Evolutionary conservation across 2,888 invertebrate species (phyloP).

Genomic region (Hedya salicella): DNA sequence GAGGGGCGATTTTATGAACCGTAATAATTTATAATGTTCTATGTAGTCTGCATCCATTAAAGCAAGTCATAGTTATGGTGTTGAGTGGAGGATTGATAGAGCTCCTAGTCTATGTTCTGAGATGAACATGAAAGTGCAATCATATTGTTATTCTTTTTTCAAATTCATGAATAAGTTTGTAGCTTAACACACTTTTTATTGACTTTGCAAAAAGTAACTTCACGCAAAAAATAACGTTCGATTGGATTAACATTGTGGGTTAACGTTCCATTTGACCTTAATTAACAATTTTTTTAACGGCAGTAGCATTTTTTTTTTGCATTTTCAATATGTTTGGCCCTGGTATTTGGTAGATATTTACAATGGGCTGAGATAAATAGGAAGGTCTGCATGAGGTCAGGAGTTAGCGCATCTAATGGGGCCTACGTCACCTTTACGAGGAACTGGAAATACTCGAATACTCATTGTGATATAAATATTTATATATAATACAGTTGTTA

Average conservation of each 20-base stretch:
- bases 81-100: neutral
- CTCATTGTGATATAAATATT: constrained; percentile 13
- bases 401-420: constrained; percentile 41
- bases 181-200: too few species aligned
- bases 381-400: constrained; percentile 39
- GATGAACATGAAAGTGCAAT: too few species aligned
- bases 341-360: constrained; percentile 30
- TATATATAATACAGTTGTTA: neutral
- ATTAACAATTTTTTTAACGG: constrained; percentile 24
- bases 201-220: neutral
- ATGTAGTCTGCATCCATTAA: too few species aligned
- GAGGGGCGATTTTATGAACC: neutral
- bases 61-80: neutral
- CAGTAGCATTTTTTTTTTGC: constrained; percentile 14
- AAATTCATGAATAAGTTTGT: too few species aligned
- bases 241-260: constrained; percentile 5
- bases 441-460: constrained; percentile 30
- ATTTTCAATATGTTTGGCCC: constrained; percentile 31
- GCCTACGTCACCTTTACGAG: constrained; percentile 38
- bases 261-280: constrained; percentile 38
- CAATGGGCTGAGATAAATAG: constrained; percentile 30
- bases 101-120: neutral
- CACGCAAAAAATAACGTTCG: neutral
- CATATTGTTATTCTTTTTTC: too few species aligned
- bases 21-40: neutral